phyloP scores from a whole-genome alignment of 2,888 invertebrate species.

The Ichneumoninae sp. region DNA sequence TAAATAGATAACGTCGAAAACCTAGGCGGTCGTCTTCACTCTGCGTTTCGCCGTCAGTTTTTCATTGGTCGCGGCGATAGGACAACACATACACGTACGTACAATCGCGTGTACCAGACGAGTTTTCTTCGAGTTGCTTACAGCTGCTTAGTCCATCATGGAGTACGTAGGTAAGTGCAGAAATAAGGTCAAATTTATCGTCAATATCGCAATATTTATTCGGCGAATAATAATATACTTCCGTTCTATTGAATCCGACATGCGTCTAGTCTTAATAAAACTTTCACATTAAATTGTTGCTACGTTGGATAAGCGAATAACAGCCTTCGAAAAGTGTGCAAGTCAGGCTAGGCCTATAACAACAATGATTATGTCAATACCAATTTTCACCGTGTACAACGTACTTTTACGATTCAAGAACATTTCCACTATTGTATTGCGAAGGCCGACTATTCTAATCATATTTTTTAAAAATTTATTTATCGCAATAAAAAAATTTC shows the following conservation, averaged over 20 bases:
- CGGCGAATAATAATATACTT: constrained; percentile 43
- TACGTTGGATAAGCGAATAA: constrained; percentile 17
- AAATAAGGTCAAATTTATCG: constrained; percentile 69
- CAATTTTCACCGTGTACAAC: constrained; percentile 21
- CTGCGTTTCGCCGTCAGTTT: constrained; percentile 21
- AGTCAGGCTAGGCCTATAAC: constrained; percentile 71
- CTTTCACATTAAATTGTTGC: not conserved
- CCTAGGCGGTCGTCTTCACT: not conserved
- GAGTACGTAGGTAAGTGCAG: constrained; percentile 79
- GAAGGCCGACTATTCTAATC: not conserved
- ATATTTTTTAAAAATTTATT: not conserved
- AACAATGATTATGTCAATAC: constrained; percentile 68
- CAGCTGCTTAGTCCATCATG: constrained; percentile 75
- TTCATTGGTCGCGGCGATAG: constrained; percentile 25
- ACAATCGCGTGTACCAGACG: not conserved
- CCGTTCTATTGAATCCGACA: not conserved
- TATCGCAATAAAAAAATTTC: not conserved
- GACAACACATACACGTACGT: constrained; percentile 25
- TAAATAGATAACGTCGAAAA: constrained; percentile 1
- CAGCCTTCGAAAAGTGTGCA: constrained; percentile 64
- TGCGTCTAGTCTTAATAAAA: not conserved
- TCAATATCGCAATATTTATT: constrained; percentile 42
- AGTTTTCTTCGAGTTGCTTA: constrained; percentile 28
- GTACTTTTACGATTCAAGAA: not conserved
- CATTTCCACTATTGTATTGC: not conserved